Percentiles rank a stretch among this genome's conserved stretches.
Evolutionary conservation across 1,140 invertebrate species (phyloP).

Genomic region (Heliothis subflexa): DNA sequence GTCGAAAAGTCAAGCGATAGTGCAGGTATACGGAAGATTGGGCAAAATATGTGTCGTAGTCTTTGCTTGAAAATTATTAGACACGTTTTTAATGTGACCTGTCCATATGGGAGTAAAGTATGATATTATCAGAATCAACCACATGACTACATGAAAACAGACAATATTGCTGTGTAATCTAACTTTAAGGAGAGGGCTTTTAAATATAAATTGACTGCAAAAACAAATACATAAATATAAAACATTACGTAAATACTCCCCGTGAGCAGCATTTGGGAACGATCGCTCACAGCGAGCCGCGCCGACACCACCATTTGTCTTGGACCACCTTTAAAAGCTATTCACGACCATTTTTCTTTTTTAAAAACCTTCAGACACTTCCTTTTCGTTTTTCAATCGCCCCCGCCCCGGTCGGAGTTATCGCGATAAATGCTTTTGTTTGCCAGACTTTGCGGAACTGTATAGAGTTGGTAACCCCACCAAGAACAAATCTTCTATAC

Average conservation of each 20-base stretch:
- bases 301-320: constrained; percentile 77
- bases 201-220: background rate
- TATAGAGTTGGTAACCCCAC: constrained; percentile 53
- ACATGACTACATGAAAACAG: too few relatives aligned
- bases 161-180: too few relatives aligned
- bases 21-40: too few relatives aligned
- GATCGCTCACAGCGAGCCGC: constrained; percentile 52
- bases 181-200: background rate
- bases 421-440: constrained; percentile 80
- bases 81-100: too few relatives aligned
- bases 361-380: constrained; percentile 84
- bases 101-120: too few relatives aligned
- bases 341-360: constrained; percentile 83
- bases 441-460: constrained; percentile 50
- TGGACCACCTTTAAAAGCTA: constrained; percentile 80
- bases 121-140: too few relatives aligned
- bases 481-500: too few relatives aligned
- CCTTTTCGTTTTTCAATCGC: constrained; percentile 84
- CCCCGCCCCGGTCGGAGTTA: constrained; percentile 66
- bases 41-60: too few relatives aligned
- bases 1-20: too few relatives aligned
- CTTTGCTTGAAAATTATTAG: too few relatives aligned
- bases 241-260: constrained; percentile 16
- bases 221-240: constrained; percentile 23
- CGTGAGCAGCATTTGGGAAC: constrained; percentile 21